Evolutionary conservation across 92 coral and sea anemone genomes (phyloP).

Genomic region (Parazoanthus darwini): DNA sequence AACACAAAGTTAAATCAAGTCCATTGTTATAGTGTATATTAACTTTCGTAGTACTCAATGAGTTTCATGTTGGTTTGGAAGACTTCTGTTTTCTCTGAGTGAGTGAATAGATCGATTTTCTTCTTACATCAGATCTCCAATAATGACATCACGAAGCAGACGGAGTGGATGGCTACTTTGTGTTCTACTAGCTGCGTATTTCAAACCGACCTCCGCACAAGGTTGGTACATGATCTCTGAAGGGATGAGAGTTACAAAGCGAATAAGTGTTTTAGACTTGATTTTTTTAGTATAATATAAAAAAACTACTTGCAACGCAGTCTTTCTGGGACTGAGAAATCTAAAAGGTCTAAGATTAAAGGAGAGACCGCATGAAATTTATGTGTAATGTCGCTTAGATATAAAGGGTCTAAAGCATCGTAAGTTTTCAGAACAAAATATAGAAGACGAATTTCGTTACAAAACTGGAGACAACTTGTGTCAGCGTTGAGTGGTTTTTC

Average conservation of each 20-base stretch:
- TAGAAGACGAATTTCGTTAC: not conserved
- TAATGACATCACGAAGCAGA: not conserved
- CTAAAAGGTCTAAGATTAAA: too few species aligned
- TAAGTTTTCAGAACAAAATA: not conserved
- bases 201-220: constrained; percentile 1
- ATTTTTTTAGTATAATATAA: too few species aligned
- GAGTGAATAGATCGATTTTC: not conserved
- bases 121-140: not conserved
- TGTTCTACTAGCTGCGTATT: not conserved
- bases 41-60: not conserved
- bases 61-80: not conserved
- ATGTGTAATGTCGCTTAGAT: too few species aligned
- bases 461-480: not conserved
- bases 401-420: not conserved
- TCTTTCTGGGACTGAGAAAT: not conserved
- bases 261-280: not conserved
- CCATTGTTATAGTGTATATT: not conserved
- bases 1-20: not conserved
- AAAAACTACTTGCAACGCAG: not conserved
- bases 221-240: not conserved
- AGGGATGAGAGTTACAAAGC: not conserved
- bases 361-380: not conserved
- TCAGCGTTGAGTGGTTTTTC: not conserved
- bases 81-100: not conserved
- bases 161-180: not conserved